Evolutionary conservation across 2,797 vertebrate species (phyloP).

Genomic region (Atherinosoma microstoma): DNA sequence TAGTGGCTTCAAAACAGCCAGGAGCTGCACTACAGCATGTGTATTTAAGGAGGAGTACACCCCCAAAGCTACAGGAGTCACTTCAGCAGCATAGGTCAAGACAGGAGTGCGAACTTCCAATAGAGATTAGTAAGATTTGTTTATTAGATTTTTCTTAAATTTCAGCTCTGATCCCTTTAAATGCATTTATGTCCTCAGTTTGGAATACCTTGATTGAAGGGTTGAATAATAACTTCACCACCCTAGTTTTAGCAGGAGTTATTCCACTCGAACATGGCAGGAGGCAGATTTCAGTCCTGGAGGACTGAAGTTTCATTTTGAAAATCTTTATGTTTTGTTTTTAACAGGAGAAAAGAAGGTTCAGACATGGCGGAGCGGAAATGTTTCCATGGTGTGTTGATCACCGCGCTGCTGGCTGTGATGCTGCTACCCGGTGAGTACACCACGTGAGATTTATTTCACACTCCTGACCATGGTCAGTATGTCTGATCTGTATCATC

Average conservation of each 20-base stretch:
- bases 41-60: slow-evolving; percentile 31
- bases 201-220: neutral
- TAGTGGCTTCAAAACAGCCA: neutral
- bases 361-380: slow-evolving; percentile 67
- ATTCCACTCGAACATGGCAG: neutral
- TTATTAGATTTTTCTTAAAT: neutral
- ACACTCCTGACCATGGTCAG: neutral
- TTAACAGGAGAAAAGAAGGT: slow-evolving; percentile 46
- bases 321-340: neutral
- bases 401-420: slow-evolving; percentile 59
- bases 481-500: neutral
- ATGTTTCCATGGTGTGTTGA: slow-evolving; percentile 51
- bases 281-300: neutral
- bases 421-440: slow-evolving; percentile 78
- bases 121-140: neutral
- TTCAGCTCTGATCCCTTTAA: neutral
- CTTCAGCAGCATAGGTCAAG: neutral
- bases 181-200: neutral
- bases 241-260: neutral
- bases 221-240: neutral
- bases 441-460: too few relatives aligned
- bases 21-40: slow-evolving; percentile 15
- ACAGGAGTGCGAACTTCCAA: neutral
- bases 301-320: neutral
- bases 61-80: neutral